Evolutionary conservation across 1,140 invertebrate species (phyloP).

Genomic region (Bombyx mandarina): DNA sequence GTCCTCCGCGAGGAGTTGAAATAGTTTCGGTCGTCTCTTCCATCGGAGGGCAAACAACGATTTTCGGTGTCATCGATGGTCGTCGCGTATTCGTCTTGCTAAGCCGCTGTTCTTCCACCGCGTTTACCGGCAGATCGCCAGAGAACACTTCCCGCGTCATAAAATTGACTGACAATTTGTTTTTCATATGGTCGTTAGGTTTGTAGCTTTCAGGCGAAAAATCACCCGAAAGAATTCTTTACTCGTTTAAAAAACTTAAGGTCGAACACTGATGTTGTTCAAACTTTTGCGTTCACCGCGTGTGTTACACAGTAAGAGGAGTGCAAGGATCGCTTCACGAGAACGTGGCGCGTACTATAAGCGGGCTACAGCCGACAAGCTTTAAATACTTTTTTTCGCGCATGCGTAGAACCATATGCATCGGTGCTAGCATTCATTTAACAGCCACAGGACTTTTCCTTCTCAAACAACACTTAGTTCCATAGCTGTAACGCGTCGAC

Average conservation of each 20-base stretch:
- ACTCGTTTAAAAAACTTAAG: slow-evolving; percentile 6
- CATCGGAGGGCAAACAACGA: slow-evolving; percentile 63
- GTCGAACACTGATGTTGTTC: slow-evolving; percentile 17
- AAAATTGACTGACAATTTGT: slow-evolving; percentile 45
- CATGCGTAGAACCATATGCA: slow-evolving; percentile 29
- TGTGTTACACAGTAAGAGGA: slow-evolving; percentile 10
- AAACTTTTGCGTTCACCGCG: slow-evolving; percentile 40
- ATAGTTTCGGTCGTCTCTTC: slow-evolving; percentile 46
- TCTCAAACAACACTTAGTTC: too few species aligned
- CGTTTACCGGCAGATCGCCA: slow-evolving; percentile 39
- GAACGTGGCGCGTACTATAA: slow-evolving; percentile 32
- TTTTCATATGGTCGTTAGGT: slow-evolving; percentile 51
- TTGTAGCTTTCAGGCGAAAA: slow-evolving; percentile 26
- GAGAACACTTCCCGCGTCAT: slow-evolving; percentile 41
- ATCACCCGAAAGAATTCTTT: slow-evolving; percentile 1
- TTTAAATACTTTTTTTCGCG: slow-evolving; percentile 37
- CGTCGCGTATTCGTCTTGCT: slow-evolving; percentile 35
- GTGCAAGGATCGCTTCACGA: slow-evolving; percentile 24
- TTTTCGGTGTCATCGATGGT: slow-evolving; percentile 53
- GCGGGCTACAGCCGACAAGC: slow-evolving; percentile 11
- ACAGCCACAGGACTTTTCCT: too few species aligned
- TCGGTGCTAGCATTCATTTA: too few species aligned
- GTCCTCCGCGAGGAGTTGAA: slow-evolving; percentile 68
- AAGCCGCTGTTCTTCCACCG: slow-evolving; percentile 24
- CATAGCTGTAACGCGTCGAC: too few species aligned